These are phyloP conservation scores for Selene dorsalis DNA, from an alignment of 2,797 vertebrate species.

Conservation along the genomic window DNA sequence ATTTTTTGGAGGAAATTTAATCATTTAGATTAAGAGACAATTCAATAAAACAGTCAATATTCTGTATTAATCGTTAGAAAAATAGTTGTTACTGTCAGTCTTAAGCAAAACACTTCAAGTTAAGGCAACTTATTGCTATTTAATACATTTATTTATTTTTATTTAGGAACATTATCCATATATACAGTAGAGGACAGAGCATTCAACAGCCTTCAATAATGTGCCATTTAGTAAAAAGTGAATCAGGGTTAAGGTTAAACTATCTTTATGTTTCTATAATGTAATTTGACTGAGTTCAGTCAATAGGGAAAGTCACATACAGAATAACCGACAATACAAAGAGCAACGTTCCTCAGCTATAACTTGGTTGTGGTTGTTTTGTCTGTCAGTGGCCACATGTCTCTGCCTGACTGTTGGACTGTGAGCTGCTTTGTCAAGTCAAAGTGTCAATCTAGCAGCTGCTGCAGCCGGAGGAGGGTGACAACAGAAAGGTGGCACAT, in stretches of 20 bases:
- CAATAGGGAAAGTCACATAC: not conserved
- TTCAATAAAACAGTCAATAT: too few species aligned
- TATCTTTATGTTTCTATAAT: not conserved
- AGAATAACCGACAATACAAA: not conserved
- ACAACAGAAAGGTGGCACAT: conserved; percentile 18
- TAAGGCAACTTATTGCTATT: not conserved
- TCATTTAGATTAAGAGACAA: too few species aligned
- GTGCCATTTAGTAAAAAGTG: not conserved
- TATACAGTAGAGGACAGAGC: not conserved
- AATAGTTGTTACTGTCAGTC: too few species aligned
- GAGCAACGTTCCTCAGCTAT: not conserved
- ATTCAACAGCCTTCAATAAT: not conserved
- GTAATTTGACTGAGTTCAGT: not conserved
- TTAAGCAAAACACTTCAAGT: not conserved
- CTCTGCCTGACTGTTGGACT: not conserved
- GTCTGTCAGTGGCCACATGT: conserved; percentile 2
- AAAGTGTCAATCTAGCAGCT: conserved; percentile 19
- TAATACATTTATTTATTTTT: too few species aligned
- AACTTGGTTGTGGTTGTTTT: conserved; percentile 5
- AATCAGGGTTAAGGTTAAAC: not conserved
- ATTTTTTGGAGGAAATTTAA: too few species aligned
- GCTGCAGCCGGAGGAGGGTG: conserved; percentile 3
- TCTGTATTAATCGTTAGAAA: too few species aligned
- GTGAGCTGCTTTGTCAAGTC: conserved; percentile 12
- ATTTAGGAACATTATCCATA: too few species aligned